Base-by-base conservation (phyloP, 2,797 vertebrate genomes). In the Chelonia mydas region DNA sequence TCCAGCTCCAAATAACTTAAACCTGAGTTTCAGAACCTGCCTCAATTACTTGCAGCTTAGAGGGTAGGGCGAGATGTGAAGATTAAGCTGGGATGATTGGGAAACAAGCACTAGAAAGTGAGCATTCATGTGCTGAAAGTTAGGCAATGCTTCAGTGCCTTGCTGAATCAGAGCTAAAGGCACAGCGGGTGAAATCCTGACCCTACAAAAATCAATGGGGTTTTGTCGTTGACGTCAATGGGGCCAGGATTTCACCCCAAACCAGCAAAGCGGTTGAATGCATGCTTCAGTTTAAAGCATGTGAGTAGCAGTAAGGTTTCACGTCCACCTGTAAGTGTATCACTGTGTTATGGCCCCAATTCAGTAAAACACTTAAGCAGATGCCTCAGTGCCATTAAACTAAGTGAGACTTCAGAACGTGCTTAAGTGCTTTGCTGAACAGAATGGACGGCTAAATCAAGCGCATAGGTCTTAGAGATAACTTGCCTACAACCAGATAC, bases 391-490 rank as follows among this genome's bases (percentile, higher is more conserved):
- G 13, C 41, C 41, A 76, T 47, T 76, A 76, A 76, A 28, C 5
- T 47, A 27, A 76, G 45, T 77, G 74, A 51, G 41, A 21, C 37
- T 83, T 47, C 49, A 86, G 74, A 41, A 59, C 45, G 59, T 33
- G 16, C 16, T 2, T 37, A 65, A 51, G 33, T 11, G 49, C 72
- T 37, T 1, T 1, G 41, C 31, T 21, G 77, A 33, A 49, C 5
- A 31, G 49, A 49, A 19, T 3, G 31, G 31, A 33, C 15, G 13
- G 6, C 12, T 1, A 0, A 25, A 0, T 0, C 0, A 0, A 59
- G 23, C 0, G 2, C 21, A 13, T 2, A 19, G 51, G 15, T 0
- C 0, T 28, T 6, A 0, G 2, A 17, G 8, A 0, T 49, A 45
- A 2, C 4, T 41, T 45, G 28, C 27, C 74, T 76, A 25, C 41